Conservation (phyloP, 92 coral and sea anemone species). For the Actinernus sp. region DNA sequence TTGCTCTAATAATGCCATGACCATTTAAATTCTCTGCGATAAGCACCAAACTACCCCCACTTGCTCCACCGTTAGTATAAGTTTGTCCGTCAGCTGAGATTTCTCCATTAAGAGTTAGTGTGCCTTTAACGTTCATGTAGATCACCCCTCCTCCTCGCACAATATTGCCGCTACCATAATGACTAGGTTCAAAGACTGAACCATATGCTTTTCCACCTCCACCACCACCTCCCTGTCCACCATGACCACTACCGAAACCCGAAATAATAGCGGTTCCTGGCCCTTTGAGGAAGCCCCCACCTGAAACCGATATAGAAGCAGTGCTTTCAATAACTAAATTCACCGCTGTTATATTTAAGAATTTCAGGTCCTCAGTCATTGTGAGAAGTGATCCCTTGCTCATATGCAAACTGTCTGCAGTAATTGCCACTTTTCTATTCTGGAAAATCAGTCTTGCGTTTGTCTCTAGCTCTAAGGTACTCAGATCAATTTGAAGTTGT, state of each 20-base stretch:
- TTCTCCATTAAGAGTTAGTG: conserved; percentile 48
- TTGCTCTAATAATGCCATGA: conserved; percentile 47
- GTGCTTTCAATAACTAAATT: conserved; percentile 41
- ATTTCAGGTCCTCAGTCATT: conserved; percentile 30
- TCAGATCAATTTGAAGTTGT: conserved; percentile 8
- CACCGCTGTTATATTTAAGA: conserved; percentile 39
- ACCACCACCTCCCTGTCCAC: conserved; percentile 68
- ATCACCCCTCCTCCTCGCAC: conserved; percentile 68
- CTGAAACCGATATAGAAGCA: conserved; percentile 51
- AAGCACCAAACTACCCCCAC: conserved; percentile 67
- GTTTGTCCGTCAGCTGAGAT: conserved; percentile 58
- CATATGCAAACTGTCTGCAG: conserved; percentile 21
- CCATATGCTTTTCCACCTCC: conserved; percentile 51
- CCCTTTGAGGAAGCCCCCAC: conserved; percentile 46
- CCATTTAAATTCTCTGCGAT: conserved; percentile 47
- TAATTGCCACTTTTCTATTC: conserved; percentile 10
- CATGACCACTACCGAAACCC: conserved; percentile 65
- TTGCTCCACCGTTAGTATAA: conserved; percentile 50
- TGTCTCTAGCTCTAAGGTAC: conserved; percentile 17
- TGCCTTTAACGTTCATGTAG: conserved; percentile 25
- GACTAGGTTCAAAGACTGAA: conserved; percentile 56
- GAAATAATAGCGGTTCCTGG: conserved; percentile 37
- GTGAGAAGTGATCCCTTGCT: conserved; percentile 17
- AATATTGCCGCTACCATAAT: conserved; percentile 61
- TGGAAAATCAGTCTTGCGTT: conserved; percentile 31